Evolutionary conservation across 2,797 vertebrate species (phyloP).

Genomic region (Acrocephalus scirpaceus): DNA sequence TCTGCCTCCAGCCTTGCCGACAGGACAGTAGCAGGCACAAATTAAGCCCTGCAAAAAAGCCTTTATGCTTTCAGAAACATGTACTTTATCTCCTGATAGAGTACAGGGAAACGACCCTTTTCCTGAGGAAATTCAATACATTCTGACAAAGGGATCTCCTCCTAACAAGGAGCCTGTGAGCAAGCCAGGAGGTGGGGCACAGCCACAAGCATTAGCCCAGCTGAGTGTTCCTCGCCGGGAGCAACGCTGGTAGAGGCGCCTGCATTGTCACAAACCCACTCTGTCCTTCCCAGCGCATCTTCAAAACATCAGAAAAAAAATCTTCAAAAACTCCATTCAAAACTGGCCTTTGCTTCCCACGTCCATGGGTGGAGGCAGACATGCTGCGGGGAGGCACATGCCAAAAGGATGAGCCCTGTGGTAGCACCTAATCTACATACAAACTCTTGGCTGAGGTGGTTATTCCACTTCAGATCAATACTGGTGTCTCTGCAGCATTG

Average conservation of each 20-base stretch:
- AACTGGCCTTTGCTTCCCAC: neutral
- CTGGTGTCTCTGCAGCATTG: neutral
- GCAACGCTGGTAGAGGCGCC: accelerated
- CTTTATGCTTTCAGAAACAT: neutral
- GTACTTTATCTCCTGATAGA: neutral
- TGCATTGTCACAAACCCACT: neutral
- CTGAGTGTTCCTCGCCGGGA: accelerated
- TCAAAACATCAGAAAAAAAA: accelerated
- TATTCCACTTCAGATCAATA: neutral
- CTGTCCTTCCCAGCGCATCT: neutral
- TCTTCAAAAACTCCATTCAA: too few species aligned
- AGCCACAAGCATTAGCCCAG: neutral
- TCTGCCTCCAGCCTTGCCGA: neutral
- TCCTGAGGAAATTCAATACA: neutral
- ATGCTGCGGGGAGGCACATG: neutral
- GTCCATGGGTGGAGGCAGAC: neutral
- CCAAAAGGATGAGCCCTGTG: neutral
- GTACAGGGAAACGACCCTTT: neutral
- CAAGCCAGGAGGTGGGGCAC: neutral
- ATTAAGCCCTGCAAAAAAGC: neutral
- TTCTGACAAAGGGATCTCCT: neutral
- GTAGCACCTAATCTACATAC: neutral
- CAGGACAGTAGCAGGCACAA: neutral
- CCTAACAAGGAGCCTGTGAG: neutral
- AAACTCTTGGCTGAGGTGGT: neutral